Evolutionary conservation across 2,888 invertebrate genomes (phyloP).

Genomic region (Epinotia demarniana): DNA sequence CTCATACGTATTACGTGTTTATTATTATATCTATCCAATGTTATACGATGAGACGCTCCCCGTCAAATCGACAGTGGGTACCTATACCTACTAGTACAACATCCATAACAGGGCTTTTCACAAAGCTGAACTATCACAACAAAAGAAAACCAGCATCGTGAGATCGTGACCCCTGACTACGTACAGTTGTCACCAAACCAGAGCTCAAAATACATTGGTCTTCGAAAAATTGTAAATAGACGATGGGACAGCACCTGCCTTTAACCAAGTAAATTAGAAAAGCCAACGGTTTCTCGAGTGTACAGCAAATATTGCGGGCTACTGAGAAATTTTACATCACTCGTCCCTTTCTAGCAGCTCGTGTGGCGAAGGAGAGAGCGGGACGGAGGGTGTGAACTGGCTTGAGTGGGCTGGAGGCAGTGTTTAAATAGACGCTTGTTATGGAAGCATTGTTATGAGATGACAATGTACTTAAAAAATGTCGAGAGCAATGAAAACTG

Average conservation of each 20-base stretch:
- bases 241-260: constrained; percentile 54
- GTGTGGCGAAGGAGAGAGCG: constrained; percentile 46
- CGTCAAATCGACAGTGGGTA: too few species aligned
- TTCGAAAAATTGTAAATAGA: neutral
- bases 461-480: constrained; percentile 8
- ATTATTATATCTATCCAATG: too few species aligned
- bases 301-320: constrained; percentile 54
- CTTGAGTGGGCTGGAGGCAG: constrained; percentile 53
- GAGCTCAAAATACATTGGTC: too few species aligned
- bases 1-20: too few species aligned
- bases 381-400: constrained; percentile 66
- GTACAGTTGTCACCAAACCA: too few species aligned
- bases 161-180: too few species aligned
- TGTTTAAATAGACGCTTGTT: constrained; percentile 42
- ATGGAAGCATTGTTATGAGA: constrained; percentile 32
- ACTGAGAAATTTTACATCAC: constrained; percentile 72
- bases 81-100: too few species aligned
- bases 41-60: too few species aligned
- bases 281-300: constrained; percentile 53
- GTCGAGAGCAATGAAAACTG: neutral
- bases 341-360: constrained; percentile 54
- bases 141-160: too few species aligned
- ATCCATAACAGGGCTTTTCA: too few species aligned
- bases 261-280: constrained; percentile 57
- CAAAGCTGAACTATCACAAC: too few species aligned